Conservation (phyloP, 2,888 invertebrate genomes). For the Andricus curvator region DNA sequence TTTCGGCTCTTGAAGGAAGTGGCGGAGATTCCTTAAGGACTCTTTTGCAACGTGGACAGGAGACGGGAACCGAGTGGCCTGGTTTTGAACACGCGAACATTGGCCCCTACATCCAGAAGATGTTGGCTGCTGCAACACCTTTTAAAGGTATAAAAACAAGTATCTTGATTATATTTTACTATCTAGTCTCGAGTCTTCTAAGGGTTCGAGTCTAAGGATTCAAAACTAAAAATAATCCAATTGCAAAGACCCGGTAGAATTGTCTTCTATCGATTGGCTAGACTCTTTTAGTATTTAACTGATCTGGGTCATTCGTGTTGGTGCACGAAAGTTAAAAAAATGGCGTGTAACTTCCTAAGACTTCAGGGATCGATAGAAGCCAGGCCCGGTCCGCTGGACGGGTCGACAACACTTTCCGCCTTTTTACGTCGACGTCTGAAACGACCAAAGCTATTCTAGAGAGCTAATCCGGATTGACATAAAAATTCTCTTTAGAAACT, state of each 20-base stretch:
- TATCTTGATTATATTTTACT: too few species aligned
- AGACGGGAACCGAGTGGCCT: slow-evolving; percentile 79
- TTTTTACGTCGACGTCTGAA: slow-evolving; percentile 54
- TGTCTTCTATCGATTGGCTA: background rate
- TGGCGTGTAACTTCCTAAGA: slow-evolving; percentile 64
- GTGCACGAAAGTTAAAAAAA: slow-evolving; percentile 62
- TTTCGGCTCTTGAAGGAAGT: slow-evolving; percentile 79
- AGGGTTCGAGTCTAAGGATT: background rate
- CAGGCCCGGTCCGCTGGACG: slow-evolving; percentile 59
- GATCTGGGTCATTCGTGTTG: slow-evolving; percentile 67
- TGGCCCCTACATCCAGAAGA: slow-evolving; percentile 81
- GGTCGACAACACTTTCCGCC: slow-evolving; percentile 57
- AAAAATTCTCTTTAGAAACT: slow-evolving; percentile 46
- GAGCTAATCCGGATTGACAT: slow-evolving; percentile 56
- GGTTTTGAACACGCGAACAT: slow-evolving; percentile 79
- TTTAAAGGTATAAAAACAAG: slow-evolving; percentile 69
- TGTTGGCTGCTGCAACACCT: slow-evolving; percentile 77
- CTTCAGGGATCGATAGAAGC: slow-evolving; percentile 77
- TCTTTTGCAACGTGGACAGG: slow-evolving; percentile 79
- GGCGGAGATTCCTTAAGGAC: slow-evolving; percentile 80
- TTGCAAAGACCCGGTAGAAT: background rate
- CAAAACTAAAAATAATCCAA: background rate
- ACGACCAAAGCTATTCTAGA: slow-evolving; percentile 50
- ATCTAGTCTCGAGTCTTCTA: background rate
- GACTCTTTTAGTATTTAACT: slow-evolving; percentile 28